These are phyloP conservation scores for Eudemis profundana DNA, from an alignment of 2,888 invertebrate genomes.

Conservation along the genomic window DNA sequence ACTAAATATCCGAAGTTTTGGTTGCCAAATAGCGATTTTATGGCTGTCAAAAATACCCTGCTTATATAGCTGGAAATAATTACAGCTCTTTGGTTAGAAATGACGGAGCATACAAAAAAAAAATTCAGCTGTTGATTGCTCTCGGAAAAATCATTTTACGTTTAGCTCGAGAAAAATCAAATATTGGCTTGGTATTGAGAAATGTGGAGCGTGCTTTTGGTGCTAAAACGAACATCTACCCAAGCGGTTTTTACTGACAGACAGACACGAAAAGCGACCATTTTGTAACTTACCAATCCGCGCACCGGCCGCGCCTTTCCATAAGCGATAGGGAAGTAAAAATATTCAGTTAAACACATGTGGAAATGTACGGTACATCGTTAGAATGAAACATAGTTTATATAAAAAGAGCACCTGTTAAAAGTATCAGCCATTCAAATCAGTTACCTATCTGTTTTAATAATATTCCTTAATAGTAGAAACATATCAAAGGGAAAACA, in stretches of 20 bases:
- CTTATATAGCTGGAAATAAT: no score
- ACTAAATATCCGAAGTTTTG: background rate
- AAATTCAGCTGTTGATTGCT: background rate
- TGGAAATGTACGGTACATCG: slow-evolving; percentile 31
- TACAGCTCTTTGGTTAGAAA: no score
- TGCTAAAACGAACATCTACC: slow-evolving; percentile 34
- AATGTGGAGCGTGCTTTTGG: slow-evolving; percentile 5
- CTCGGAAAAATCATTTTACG: background rate
- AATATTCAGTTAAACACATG: slow-evolving; percentile 60
- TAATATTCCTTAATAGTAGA: no score
- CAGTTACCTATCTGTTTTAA: no score
- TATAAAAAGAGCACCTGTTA: background rate
- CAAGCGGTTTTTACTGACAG: slow-evolving; percentile 47
- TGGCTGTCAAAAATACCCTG: background rate
- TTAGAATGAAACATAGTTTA: slow-evolving; percentile 10
- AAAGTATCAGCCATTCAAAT: background rate
- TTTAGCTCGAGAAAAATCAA: background rate
- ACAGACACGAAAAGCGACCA: slow-evolving; percentile 57
- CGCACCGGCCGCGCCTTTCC: slow-evolving; percentile 87
- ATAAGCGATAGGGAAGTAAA: slow-evolving; percentile 68
- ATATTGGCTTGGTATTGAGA: background rate
- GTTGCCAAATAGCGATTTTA: background rate
- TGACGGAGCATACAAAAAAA: background rate
- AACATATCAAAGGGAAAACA: no score
- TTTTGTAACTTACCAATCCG: slow-evolving; percentile 86